Evolutionary conservation across 1,140 invertebrate genomes (phyloP), one percentile per base, ranked within the genome.

Genomic region (Pentalonia nigronervosa): DNA sequence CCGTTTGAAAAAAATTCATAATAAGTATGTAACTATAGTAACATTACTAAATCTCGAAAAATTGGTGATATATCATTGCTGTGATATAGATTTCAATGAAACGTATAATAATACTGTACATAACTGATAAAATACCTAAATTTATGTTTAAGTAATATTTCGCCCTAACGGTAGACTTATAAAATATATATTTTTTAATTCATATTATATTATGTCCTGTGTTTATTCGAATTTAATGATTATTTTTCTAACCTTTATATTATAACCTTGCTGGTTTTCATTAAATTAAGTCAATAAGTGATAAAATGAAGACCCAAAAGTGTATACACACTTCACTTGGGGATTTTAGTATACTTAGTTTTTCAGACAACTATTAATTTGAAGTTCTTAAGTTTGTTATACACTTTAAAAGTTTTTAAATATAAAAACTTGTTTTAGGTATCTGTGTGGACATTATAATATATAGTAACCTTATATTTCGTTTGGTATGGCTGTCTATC

Each of bases 311-410:
- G 17, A 21, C 9, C 48, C 47, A 23, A 53, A 53, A 53, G 47
- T 34, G 47, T 34, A n/a, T n/a, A n/a, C 87, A 89, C 48, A 50
- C 20, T 11, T 4, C 17, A 88, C n/a, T 47, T 48, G 45, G 7
- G 30, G n/a, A 36, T 50, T 8, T 21, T 36, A 36, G 30, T 36
- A 23, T 36, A 50, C 87, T 88, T 47, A 34, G 47, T 88, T 88
- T 87, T n/a, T 88, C 86, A 88, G 17, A 88, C 47, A 50, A 88
- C 20, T 50, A 88, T 88, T 88, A 88, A 87, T 86, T 47, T 86
- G 83, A 86, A 45, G 45, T 17, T 84, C 41, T 30, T 84, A 45
- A 84, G n/a, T 87, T 87, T 87, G 45, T 87, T 50, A 48, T 48
- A 87, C 25, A 87, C 45, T 87, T 47, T 48, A 48, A 87, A 87